Evolutionary conservation across 2,797 vertebrate species (phyloP), one percentile per base, ranked within the genome.

Genomic region (Thaleichthys pacificus): DNA sequence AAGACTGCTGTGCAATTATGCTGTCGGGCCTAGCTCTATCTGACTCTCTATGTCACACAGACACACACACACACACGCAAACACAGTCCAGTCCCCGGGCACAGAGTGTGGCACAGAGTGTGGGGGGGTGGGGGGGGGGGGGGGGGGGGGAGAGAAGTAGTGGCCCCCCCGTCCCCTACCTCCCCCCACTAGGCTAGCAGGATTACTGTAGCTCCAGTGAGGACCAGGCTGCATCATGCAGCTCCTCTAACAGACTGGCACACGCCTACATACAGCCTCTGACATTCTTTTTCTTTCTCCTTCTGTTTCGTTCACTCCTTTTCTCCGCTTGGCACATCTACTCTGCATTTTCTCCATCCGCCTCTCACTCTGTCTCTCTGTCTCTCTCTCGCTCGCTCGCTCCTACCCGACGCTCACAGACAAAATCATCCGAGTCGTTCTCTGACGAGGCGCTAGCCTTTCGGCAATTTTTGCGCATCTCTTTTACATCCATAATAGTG

Each of bases 1-100:
- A 22, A 26, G 38, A 8, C 62, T 30, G 22, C 73, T 71, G 77
- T 82, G 86, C 85, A 88, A 91, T 90, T 90, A 89, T 85, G 76
- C 85, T 90, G 88, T 90, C 89, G 89, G 72, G 73, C 76, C 11
- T 21, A 22, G 19, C 38, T 3, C 65, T 24, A 21, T 14, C 42
- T 47, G 24, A 28, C 26, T 42, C 32, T 28, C 0, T 14, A 17
- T 22, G 4, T 7, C 8, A 17, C 62, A 71, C 42, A 63, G 30
- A 68, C 49, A 35, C 4, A 71, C 42, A 63, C 35, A 68, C 49
- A 35, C 4, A 76, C 60, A 76, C 68, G 70, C 78, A 66, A 26
- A 66, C 49, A 76, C 57, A 62, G 70, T 63, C 76, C 68, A 26
- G 3, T 6, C 22, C 22, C 6, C 24, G 22, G 21, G 22, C 24